Conservation (phyloP, 2,888 invertebrate species). For the Tetragonisca angustula region DNA sequence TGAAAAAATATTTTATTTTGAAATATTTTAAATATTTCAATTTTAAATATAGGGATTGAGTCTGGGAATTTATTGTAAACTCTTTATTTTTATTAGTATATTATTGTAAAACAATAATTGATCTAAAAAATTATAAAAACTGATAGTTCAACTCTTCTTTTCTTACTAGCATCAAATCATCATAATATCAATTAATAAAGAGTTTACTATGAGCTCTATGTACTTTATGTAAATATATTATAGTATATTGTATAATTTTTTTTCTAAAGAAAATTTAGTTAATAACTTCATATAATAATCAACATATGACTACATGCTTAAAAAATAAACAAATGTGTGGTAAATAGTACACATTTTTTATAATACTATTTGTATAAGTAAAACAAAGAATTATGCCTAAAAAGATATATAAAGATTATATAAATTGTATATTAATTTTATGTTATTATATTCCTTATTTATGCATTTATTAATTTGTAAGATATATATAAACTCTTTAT, state of each 20-base stretch:
- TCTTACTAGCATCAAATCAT: background rate
- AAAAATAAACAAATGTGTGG: constrained; percentile 20
- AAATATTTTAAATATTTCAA: constrained; percentile 9
- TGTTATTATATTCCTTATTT: constrained; percentile 39
- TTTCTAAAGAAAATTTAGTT: constrained; percentile 1
- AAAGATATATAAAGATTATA: constrained; percentile 16
- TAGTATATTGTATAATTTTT: constrained; percentile 11
- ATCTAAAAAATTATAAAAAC: constrained; percentile 3
- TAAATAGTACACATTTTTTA: constrained; percentile 42
- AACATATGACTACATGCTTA: constrained; percentile 3
- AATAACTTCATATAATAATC: constrained; percentile 20
- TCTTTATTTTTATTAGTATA: constrained; percentile 27
- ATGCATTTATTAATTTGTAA: constrained; percentile 34
- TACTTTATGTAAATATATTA: constrained; percentile 11
- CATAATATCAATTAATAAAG: constrained; percentile 30
- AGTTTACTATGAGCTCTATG: constrained; percentile 19
- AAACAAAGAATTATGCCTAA: constrained; percentile 16
- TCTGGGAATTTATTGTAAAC: constrained; percentile 2
- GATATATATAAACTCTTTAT: constrained; percentile 23
- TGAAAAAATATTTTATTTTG: constrained; percentile 10
- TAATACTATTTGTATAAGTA: constrained; percentile 21
- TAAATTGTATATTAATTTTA: constrained; percentile 28
- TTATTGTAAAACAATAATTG: background rate
- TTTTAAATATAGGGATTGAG: constrained; percentile 5
- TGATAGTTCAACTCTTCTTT: background rate